Conservation (phyloP, 2,797 vertebrate genomes). For the Erpetoichthys calabaricus region DNA sequence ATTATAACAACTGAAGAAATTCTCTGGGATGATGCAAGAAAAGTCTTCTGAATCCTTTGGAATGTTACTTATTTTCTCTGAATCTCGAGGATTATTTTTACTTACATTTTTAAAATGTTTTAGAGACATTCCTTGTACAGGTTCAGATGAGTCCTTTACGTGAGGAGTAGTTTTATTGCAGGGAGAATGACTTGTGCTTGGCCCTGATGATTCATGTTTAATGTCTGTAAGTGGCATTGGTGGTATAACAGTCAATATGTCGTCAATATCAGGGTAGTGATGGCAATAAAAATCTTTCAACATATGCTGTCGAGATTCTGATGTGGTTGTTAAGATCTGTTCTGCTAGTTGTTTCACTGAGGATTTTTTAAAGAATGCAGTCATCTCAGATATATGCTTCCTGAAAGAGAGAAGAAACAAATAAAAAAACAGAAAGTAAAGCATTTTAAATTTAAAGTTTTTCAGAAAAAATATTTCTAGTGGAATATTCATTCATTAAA, state of each 20-base stretch:
- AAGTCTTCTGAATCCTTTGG: too few species aligned
- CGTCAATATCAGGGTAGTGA: slow-evolving; percentile 46
- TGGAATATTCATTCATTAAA: slow-evolving; percentile 6
- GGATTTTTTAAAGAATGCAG: slow-evolving; percentile 45
- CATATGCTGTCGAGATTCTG: slow-evolving; percentile 56
- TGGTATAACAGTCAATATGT: slow-evolving; percentile 39
- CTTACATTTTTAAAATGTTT: too few species aligned
- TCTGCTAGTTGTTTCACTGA: slow-evolving; percentile 58
- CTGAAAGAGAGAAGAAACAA: slow-evolving; percentile 33
- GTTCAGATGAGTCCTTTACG: too few species aligned
- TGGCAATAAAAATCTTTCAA: slow-evolving; percentile 61
- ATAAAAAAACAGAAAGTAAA: neutral
- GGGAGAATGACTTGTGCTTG: too few species aligned
- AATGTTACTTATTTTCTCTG: too few species aligned
- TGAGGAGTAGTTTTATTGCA: too few species aligned
- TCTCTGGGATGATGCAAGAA: too few species aligned
- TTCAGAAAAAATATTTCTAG: slow-evolving; percentile 34
- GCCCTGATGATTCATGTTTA: neutral
- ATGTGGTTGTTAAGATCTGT: slow-evolving; percentile 46
- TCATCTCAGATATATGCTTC: slow-evolving; percentile 78
- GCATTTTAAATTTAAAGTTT: slow-evolving; percentile 13
- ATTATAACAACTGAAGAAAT: too few species aligned
- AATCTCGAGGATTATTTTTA: too few species aligned
- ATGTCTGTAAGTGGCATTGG: slow-evolving; percentile 21
- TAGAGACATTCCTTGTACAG: too few species aligned